phyloP scores from a whole-genome alignment of 2,113 vertebrate genomes.

The Hyperopisus bebe region DNA sequence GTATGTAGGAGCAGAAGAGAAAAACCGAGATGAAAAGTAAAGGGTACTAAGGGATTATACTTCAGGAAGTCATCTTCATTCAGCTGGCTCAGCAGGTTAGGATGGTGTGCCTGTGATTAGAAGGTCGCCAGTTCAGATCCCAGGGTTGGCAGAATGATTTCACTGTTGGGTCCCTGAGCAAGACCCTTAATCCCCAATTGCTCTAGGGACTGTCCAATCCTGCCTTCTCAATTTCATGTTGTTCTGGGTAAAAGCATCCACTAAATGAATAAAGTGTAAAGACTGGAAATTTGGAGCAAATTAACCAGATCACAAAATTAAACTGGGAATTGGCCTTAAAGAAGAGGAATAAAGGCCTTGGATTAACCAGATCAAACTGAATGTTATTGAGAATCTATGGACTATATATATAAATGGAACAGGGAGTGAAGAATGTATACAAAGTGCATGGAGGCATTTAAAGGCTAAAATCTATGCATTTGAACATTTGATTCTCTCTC shows the following conservation, averaged over 20 bases:
- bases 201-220: background rate
- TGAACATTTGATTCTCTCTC: slow-evolving; percentile 18
- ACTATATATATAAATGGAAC: background rate
- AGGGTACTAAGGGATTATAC: background rate
- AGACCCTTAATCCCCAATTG: background rate
- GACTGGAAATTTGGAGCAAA: background rate
- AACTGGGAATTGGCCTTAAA: background rate
- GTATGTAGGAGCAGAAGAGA: background rate
- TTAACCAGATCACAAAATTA: background rate
- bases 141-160: background rate
- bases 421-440: background rate
- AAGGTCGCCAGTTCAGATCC: background rate
- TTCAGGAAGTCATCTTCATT: background rate
- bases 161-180: background rate
- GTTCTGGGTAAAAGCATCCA: background rate
- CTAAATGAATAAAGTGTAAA: background rate
- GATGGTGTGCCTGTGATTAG: background rate
- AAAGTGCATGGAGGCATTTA: slow-evolving; percentile 42
- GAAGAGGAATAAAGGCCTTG: background rate
- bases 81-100: background rate
- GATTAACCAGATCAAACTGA: background rate
- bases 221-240: background rate
- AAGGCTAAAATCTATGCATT: slow-evolving; percentile 39
- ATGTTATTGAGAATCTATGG: background rate
- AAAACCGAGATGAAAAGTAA: background rate